These are phyloP conservation scores for Coboldia fuscipes DNA, from an alignment of 1,140 invertebrate genomes.

Conservation along the genomic window DNA sequence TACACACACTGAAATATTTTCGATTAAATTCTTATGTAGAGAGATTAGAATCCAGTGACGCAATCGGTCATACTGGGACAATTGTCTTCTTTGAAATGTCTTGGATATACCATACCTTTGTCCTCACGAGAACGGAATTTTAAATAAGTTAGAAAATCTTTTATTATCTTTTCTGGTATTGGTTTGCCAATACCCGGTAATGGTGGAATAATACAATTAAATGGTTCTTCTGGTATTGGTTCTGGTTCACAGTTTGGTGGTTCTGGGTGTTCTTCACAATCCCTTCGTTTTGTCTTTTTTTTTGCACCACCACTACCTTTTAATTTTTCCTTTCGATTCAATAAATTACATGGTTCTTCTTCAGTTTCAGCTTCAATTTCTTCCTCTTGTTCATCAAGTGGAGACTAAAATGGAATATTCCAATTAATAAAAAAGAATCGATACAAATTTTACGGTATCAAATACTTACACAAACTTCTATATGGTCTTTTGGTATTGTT, in stretches of 20 bases:
- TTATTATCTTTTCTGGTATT: not conserved
- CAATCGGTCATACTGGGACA: conserved; percentile 3
- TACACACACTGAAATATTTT: too few species aligned
- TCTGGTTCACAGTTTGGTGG: not conserved
- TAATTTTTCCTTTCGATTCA: not conserved
- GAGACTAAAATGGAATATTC: not conserved
- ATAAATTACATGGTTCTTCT: not conserved
- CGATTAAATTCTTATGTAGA: too few species aligned
- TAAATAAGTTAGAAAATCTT: conserved; percentile 3
- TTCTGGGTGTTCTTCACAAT: not conserved
- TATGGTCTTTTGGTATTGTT: too few species aligned
- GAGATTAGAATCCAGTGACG: too few species aligned
- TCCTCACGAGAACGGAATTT: conserved; percentile 1
- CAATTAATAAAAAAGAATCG: not conserved
- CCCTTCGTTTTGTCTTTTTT: not conserved
- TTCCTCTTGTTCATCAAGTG: not conserved
- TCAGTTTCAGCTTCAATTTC: not conserved
- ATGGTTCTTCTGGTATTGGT: not conserved
- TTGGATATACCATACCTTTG: conserved; percentile 3
- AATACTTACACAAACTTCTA: conserved; percentile 1
- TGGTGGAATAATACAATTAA: conserved; percentile 1
- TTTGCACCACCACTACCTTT: not conserved
- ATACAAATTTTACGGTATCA: not conserved
- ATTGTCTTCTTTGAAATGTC: conserved; percentile 2
- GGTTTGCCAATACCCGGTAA: conserved; percentile 2